A percentile compares a stretch with the other conserved stretches of the same genome.
Conservation (phyloP, 1,140 invertebrate genomes). For the Lucilia sericata region DNA sequence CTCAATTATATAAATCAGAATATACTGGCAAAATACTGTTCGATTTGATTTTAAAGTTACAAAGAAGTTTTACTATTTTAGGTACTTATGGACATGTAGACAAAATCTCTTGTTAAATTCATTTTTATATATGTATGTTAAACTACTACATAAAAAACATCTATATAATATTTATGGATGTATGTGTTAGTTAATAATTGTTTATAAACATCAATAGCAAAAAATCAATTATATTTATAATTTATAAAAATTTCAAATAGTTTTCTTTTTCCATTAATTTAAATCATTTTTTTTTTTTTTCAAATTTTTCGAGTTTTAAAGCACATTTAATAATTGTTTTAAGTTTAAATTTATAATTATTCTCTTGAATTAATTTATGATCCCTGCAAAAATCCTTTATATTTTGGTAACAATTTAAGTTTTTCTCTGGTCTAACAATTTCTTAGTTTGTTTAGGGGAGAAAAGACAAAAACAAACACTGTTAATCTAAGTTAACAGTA, state of each 20-base stretch:
- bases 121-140: background rate
- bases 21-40: conserved; percentile 27
- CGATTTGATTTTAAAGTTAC: background rate
- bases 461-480: background rate
- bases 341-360: background rate
- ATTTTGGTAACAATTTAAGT: background rate
- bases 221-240: background rate
- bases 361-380: background rate
- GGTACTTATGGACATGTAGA: conserved; percentile 41
- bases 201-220: conserved; percentile 20
- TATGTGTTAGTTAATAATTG: background rate
- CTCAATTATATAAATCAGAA: background rate
- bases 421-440: background rate
- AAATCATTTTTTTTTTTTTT: background rate
- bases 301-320: background rate
- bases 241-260: background rate
- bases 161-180: background rate
- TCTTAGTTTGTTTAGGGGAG: background rate
- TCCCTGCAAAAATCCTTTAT: conserved; percentile 34
- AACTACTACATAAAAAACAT: conserved; percentile 9
- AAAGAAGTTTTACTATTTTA: conserved; percentile 26
- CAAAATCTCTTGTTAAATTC: background rate
- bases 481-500: conserved; percentile 2
- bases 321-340: conserved; percentile 39
- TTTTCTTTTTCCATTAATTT: too few relatives aligned